Conservation (phyloP, 2,888 invertebrate genomes). For the Hybos culiciformis region DNA sequence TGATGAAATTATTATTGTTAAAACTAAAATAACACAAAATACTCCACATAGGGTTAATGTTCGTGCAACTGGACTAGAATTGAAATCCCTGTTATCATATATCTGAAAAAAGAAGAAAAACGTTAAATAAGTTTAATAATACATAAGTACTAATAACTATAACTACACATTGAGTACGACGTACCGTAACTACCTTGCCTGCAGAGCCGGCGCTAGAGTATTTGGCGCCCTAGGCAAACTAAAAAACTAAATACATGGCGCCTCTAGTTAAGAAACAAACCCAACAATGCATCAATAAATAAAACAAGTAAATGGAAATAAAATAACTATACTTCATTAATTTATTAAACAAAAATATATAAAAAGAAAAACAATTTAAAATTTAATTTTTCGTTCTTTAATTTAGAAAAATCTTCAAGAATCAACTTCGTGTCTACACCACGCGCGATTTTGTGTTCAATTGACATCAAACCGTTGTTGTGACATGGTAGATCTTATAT, state of each 20-base stretch:
- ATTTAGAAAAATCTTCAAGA: background rate
- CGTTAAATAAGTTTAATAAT: too few relatives aligned
- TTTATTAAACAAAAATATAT: background rate
- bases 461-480: slow-evolving; percentile 19
- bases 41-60: too few relatives aligned
- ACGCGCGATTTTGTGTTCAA: slow-evolving; percentile 20
- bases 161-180: too few relatives aligned
- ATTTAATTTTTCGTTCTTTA: background rate
- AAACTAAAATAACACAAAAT: too few relatives aligned
- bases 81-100: too few relatives aligned
- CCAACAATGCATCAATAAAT: background rate
- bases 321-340: too few relatives aligned
- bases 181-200: too few relatives aligned
- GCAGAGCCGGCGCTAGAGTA: background rate
- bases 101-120: too few relatives aligned
- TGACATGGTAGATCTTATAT: slow-evolving; percentile 17
- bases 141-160: too few relatives aligned
- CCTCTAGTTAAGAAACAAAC: background rate
- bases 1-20: too few relatives aligned
- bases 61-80: too few relatives aligned
- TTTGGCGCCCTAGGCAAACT: background rate
- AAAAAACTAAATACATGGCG: background rate
- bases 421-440: slow-evolving; percentile 12
- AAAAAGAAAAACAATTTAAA: background rate
- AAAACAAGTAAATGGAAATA: background rate